These are phyloP conservation scores for Hylaeus anthracinus DNA, from an alignment of 1,140 invertebrate species.

Conservation along the genomic window DNA sequence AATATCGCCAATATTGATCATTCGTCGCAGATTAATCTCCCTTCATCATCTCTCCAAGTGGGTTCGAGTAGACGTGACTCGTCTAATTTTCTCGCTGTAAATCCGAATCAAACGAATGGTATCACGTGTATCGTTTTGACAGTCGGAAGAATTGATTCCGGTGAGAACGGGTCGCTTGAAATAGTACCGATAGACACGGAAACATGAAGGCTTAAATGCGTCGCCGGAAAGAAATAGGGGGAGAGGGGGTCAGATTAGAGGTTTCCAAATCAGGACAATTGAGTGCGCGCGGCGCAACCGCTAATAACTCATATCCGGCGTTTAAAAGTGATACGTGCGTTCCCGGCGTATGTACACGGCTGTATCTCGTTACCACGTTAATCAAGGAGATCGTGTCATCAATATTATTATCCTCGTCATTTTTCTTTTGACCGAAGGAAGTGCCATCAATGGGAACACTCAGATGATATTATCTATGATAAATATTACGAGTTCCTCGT, in stretches of 20 bases:
- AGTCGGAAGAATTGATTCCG: slow-evolving; percentile 14
- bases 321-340: slow-evolving; percentile 59
- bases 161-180: slow-evolving; percentile 2
- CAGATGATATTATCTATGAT: slow-evolving; percentile 16
- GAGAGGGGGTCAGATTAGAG: slow-evolving; percentile 45
- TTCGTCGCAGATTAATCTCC: too few relatives aligned
- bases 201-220: slow-evolving; percentile 46
- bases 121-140: slow-evolving; percentile 1
- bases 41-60: too few relatives aligned
- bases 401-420: slow-evolving; percentile 50
- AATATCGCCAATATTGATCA: too few relatives aligned
- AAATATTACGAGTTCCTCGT: slow-evolving; percentile 18
- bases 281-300: slow-evolving; percentile 47
- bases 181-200: slow-evolving; percentile 42
- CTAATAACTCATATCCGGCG: slow-evolving; percentile 65
- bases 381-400: slow-evolving; percentile 57
- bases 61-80: too few relatives aligned
- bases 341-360: slow-evolving; percentile 39
- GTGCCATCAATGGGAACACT: slow-evolving; percentile 36
- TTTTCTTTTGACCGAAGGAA: slow-evolving; percentile 41
- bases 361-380: slow-evolving; percentile 63
- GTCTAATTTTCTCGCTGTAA: not conserved
- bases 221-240: slow-evolving; percentile 14
- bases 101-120: not conserved
- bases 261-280: slow-evolving; percentile 67